Conservation (phyloP, 2,797 vertebrate species). For the Pseudochirops corinnae region DNA sequence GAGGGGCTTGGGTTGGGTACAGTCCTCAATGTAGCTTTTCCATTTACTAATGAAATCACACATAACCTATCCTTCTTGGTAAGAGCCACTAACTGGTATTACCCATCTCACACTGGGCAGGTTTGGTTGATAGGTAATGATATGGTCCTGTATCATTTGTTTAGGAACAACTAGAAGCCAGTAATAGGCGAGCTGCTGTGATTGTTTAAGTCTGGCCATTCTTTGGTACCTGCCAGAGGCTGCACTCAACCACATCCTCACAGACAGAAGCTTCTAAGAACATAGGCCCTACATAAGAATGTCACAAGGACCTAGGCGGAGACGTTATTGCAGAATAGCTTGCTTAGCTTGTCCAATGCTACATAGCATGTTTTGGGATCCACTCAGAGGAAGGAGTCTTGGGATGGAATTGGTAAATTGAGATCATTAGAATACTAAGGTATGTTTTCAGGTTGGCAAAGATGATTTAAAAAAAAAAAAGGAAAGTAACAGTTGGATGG, state of each 20-base stretch:
- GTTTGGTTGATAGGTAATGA: not conserved
- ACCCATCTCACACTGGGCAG: not conserved
- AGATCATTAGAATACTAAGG: not conserved
- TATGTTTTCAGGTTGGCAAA: not conserved
- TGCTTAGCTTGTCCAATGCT: not conserved
- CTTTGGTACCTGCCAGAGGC: not conserved
- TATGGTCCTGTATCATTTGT: not conserved
- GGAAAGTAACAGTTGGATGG: not conserved
- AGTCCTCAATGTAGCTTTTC: not conserved
- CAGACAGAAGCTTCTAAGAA: not conserved
- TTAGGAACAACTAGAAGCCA: too few species aligned
- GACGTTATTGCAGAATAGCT: not conserved
- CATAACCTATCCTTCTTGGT: not conserved
- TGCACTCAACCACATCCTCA: not conserved
- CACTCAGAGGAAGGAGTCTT: not conserved
- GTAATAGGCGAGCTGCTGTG: not conserved
- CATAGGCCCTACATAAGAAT: not conserved
- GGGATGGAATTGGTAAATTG: not conserved
- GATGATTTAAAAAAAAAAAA: not conserved
- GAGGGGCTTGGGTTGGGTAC: not conserved
- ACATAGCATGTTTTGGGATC: not conserved
- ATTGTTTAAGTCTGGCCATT: too few species aligned
- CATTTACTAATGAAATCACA: not conserved
- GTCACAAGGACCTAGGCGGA: not conserved
- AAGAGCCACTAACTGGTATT: not conserved